Percentiles rank a stretch among this genome's conserved stretches.
These are phyloP conservation scores for Diploscapter pachys DNA, from an alignment of 1,140 invertebrate species.

Conservation along the genomic window DNA sequence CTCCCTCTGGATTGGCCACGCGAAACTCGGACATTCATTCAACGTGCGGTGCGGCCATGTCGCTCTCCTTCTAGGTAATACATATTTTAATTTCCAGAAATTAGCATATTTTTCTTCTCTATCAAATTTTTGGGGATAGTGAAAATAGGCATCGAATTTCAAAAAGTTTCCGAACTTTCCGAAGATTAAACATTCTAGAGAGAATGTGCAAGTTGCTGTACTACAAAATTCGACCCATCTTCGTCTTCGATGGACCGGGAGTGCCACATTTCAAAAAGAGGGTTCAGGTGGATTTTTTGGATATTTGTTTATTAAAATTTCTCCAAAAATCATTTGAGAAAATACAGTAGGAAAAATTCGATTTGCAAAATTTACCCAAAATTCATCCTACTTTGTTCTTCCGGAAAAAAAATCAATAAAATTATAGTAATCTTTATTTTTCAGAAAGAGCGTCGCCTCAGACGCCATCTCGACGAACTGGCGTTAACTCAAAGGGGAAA, in stretches of 20 bases:
- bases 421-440: conserved; percentile 12
- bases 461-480: conserved; percentile 65
- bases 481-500: conserved; percentile 72
- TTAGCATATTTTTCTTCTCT: too few species aligned
- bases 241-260: conserved; percentile 92
- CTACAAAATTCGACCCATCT: conserved; percentile 91
- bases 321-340: too few species aligned
- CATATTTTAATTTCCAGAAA: too few species aligned
- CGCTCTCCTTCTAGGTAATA: conserved; percentile 70
- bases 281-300: conserved; percentile 69
- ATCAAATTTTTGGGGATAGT: too few species aligned
- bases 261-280: conserved; percentile 83
- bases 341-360: too few species aligned
- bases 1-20: conserved; percentile 97
- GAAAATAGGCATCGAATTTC: neutral
- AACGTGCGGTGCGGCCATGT: conserved; percentile 77
- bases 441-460: conserved; percentile 48
- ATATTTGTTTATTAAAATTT: conserved; percentile 9
- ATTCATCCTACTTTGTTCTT: too few species aligned
- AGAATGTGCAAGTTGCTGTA: conserved; percentile 87
- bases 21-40: conserved; percentile 90
- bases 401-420: neutral
- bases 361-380: too few species aligned
- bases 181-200: neutral
- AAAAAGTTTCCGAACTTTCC: neutral